Percentiles rank a stretch among this genome's conserved stretches.
These are phyloP conservation scores for Drosophila lacteicornis DNA, from an alignment of 1,140 invertebrate genomes.

Conservation along the genomic window DNA sequence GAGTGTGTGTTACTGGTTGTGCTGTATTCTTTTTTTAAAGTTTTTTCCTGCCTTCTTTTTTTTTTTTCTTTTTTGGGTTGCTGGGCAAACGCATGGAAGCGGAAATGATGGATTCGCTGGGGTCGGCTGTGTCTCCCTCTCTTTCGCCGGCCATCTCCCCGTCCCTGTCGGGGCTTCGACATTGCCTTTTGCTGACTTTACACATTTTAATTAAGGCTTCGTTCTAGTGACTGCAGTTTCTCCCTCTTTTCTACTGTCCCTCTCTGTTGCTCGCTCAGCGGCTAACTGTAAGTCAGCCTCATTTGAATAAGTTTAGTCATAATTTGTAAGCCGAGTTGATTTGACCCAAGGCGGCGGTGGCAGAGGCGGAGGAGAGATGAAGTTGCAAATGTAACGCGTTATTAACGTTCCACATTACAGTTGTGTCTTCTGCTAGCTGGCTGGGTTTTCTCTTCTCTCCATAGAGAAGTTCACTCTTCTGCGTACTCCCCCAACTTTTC, in stretches of 20 bases:
- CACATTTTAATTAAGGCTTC: slow-evolving; percentile 81
- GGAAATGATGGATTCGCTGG: slow-evolving; percentile 84
- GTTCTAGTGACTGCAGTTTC: slow-evolving; percentile 78
- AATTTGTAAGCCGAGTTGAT: slow-evolving; percentile 80
- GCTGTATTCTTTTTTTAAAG: slow-evolving; percentile 26
- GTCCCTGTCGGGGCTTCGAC: slow-evolving; percentile 38
- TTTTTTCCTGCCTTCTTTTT: slow-evolving; percentile 26
- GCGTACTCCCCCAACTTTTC: slow-evolving; percentile 26
- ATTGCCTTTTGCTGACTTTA: slow-evolving; percentile 69
- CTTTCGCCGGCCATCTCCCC: slow-evolving; percentile 23
- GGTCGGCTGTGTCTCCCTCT: slow-evolving; percentile 44
- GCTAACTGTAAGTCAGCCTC: slow-evolving; percentile 76
- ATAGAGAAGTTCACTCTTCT: not conserved
- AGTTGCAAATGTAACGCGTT: slow-evolving; percentile 83
- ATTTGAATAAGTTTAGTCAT: slow-evolving; percentile 83
- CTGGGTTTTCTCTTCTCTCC: slow-evolving; percentile 18
- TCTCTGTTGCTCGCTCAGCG: not conserved
- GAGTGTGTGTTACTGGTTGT: slow-evolving; percentile 43
- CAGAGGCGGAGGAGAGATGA: slow-evolving; percentile 48
- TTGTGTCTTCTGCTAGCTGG: slow-evolving; percentile 40
- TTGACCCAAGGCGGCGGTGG: slow-evolving; percentile 31
- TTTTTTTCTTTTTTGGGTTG: slow-evolving; percentile 49
- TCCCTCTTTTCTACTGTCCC: not conserved
- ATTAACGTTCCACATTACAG: slow-evolving; percentile 80
- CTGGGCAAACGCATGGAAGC: slow-evolving; percentile 81